phyloP scores from a whole-genome alignment of 2,797 vertebrate species.

The Avahi laniger region DNA sequence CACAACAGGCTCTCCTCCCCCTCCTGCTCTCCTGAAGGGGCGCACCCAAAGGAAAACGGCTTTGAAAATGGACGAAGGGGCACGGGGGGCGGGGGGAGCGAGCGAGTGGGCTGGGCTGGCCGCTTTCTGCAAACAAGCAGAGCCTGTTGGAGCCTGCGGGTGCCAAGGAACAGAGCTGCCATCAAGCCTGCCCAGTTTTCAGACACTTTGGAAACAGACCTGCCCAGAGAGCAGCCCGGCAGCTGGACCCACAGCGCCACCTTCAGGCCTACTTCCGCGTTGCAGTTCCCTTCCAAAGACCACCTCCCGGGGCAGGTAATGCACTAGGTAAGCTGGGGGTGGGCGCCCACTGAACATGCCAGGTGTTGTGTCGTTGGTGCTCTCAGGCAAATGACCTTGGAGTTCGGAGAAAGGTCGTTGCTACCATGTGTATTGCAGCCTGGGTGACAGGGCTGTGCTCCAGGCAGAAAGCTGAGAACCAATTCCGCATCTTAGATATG shows the following conservation, averaged over 20 bases:
- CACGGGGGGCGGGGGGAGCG: neutral
- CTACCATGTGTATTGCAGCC: neutral
- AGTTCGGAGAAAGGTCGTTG: neutral
- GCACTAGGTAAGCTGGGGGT: accelerated
- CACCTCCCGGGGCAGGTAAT: accelerated
- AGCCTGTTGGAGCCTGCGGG: neutral
- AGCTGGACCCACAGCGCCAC: slow-evolving; percentile 67
- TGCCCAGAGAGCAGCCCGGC: neutral
- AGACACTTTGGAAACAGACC: neutral
- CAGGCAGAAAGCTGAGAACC: neutral
- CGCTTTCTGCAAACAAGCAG: neutral
- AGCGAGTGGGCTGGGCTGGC: neutral
- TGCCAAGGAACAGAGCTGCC: neutral
- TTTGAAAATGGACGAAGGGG: neutral
- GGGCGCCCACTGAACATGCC: accelerated
- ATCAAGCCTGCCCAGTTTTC: neutral
- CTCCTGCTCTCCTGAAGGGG: neutral
- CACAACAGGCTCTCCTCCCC: neutral
- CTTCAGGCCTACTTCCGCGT: slow-evolving; percentile 24
- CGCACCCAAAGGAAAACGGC: neutral
- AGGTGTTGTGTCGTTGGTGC: neutral
- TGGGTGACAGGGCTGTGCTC: neutral
- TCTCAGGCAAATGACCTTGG: neutral
- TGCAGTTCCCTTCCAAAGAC: neutral
- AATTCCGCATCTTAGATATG: neutral